Base-by-base conservation (phyloP, 1,140 invertebrate species). In the Drosophila tani region DNA sequence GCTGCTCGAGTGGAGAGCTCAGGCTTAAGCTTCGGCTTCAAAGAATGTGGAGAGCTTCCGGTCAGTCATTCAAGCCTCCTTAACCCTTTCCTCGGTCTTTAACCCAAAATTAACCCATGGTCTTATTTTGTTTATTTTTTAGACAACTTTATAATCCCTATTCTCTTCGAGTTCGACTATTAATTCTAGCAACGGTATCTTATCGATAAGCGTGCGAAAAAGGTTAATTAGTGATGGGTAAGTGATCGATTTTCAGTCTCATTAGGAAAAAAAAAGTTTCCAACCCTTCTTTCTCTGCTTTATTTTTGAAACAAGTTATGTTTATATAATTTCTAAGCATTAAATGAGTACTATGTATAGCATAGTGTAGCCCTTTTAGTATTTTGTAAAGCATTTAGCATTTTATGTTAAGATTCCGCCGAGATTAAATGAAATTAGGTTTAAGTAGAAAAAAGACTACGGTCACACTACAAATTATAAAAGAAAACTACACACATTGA, bases 1-100 rank as follows among this genome's bases (percentile, higher is more conserved):
- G 64, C 64, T 40, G 71, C 74, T 43, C 24, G 11, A 43, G 21
- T 29, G 35, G 66, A 66, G 67, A 32, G 59, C 63, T n/a, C 14
- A 47, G 51, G 51, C 70, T 59, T 66, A 49, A 77, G 49, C 57
- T 53, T 46, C 38, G 29, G 56, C 50, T 53, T 29, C 38, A 62
- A 73, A 76, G 60, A 82, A 82, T 79, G 59, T 58, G 60, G n/a
- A 47, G 35, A 65, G 76, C 66, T 83, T 83, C 81, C 81, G 76
- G 81, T 76, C 73, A 67, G 62, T 40, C 24, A 64, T 58, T 45
- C 21, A 21, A 45, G 32, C 21, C 32, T 55, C 2, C 32, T 70
- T 69, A 69, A 53, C 40, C 62, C 62, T 51, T 21, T 5, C 19
- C 0, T 29, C 24, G 6, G 5, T 32, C 2, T 35, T 14, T 14